Evolutionary conservation across 1,140 invertebrate genomes (phyloP).

Genomic region (Chrysoperla carnea): DNA sequence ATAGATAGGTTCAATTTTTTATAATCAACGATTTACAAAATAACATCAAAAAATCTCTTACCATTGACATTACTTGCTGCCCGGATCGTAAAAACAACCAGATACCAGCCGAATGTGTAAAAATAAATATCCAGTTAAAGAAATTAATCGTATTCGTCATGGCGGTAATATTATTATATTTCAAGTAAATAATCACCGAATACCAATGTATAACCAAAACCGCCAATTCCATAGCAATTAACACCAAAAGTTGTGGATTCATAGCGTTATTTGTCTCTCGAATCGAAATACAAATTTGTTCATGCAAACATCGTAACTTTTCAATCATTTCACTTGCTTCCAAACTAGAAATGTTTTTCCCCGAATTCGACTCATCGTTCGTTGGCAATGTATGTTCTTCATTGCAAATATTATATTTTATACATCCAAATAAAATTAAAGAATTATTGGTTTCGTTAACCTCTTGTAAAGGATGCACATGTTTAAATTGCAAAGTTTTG

Average conservation of each 20-base stretch:
- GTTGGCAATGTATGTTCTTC: slow-evolving; percentile 6
- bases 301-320: slow-evolving; percentile 14
- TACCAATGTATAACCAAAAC: slow-evolving; percentile 18
- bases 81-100: slow-evolving; percentile 14
- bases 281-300: slow-evolving; percentile 14
- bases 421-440: slow-evolving; percentile 11
- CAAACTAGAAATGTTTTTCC: slow-evolving; percentile 3
- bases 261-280: slow-evolving; percentile 13
- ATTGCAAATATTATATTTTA: slow-evolving; percentile 13
- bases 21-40: no score
- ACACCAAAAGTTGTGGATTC: slow-evolving; percentile 15
- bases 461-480: slow-evolving; percentile 12
- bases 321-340: slow-evolving; percentile 11
- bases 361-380: neutral
- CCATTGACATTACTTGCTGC: slow-evolving; percentile 13
- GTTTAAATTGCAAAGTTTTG: slow-evolving; percentile 10
- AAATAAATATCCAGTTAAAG: slow-evolving; percentile 13
- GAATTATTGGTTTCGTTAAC: slow-evolving; percentile 13
- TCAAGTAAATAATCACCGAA: slow-evolving; percentile 14
- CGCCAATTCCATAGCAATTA: slow-evolving; percentile 13
- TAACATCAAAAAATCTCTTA: slow-evolving; percentile 10
- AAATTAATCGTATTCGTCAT: slow-evolving; percentile 12
- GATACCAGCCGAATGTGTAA: slow-evolving; percentile 12
- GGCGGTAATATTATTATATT: slow-evolving; percentile 7
- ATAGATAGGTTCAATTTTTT: no score